Evolutionary conservation across 2,113 vertebrate species (phyloP).

Genomic region (Pyxicephalus adspersus): DNA sequence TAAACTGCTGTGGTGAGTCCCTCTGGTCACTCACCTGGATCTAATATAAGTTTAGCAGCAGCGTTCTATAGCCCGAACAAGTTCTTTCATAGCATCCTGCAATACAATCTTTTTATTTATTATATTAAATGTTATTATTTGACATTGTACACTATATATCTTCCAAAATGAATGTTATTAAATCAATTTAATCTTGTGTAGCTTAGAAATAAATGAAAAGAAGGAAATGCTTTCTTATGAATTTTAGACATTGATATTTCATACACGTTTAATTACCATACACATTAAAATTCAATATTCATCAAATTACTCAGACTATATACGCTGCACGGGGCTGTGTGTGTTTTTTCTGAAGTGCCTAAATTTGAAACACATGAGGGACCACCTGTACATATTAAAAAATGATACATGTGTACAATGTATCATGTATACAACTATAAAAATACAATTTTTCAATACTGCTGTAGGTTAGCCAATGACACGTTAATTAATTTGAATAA

Average conservation of each 20-base stretch:
- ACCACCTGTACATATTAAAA: conserved; percentile 58
- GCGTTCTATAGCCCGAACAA: conserved; percentile 5
- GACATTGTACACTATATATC: conserved; percentile 57
- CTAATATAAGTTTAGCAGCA: conserved; percentile 40
- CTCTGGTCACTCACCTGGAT: conserved; percentile 50
- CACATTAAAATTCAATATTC: conserved; percentile 58
- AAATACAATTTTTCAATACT: conserved; percentile 42
- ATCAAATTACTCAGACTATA: conserved; percentile 55
- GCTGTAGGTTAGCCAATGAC: conserved; percentile 50
- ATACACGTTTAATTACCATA: conserved; percentile 54
- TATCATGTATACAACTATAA: conserved; percentile 48
- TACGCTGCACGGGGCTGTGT: conserved; percentile 25
- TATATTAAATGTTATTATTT: conserved; percentile 52
- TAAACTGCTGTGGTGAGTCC: conserved; percentile 23
- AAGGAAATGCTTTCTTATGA: conserved; percentile 57
- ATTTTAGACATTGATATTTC: conserved; percentile 56
- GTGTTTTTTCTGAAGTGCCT: conserved; percentile 41
- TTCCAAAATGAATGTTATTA: conserved; percentile 57
- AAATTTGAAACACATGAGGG: conserved; percentile 56
- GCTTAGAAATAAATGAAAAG: conserved; percentile 54
- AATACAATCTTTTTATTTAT: conserved; percentile 54
- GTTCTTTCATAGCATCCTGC: conserved; percentile 41
- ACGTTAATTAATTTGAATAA: conserved; percentile 53
- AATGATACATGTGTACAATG: conserved; percentile 55
- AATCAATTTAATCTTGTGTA: conserved; percentile 53